Percentiles rank a stretch among this genome's conserved stretches.
phyloP scores from a whole-genome alignment of 2,888 invertebrate genomes.

The Idaea straminata region DNA sequence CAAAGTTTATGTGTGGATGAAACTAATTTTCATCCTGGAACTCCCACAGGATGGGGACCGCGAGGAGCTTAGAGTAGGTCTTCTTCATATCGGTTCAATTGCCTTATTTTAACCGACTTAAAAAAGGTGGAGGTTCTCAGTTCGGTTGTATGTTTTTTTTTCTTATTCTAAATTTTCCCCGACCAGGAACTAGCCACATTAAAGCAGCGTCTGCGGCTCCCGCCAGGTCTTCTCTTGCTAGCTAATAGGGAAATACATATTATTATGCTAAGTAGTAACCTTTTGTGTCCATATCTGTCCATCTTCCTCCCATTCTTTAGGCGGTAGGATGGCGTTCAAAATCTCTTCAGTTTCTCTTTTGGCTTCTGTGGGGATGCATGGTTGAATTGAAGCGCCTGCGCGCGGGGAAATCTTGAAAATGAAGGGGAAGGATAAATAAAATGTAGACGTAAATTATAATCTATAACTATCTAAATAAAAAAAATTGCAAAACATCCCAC shows the following conservation, averaged over 20 bases:
- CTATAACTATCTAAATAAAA: neutral
- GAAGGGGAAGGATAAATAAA: neutral
- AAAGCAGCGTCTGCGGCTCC: too few relatives aligned
- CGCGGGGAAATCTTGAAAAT: constrained; percentile 51
- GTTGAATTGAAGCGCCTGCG: constrained; percentile 72
- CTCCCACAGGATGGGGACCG: too few relatives aligned
- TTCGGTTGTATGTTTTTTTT: too few relatives aligned
- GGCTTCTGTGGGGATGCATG: constrained; percentile 81
- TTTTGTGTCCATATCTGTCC: constrained; percentile 95
- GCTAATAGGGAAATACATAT: neutral
- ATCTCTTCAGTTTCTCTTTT: constrained; percentile 94
- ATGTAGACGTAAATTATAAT: neutral
- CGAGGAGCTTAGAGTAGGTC: too few relatives aligned
- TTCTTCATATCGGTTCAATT: too few relatives aligned
- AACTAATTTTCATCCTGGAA: too few relatives aligned
- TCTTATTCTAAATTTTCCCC: too few relatives aligned
- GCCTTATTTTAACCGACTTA: too few relatives aligned
- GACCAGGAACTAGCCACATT: too few relatives aligned
- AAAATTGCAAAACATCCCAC: too few relatives aligned
- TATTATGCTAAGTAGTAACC: constrained; percentile 54
- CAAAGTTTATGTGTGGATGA: too few relatives aligned
- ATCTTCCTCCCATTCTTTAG: constrained; percentile 96
- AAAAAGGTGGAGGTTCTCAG: too few relatives aligned
- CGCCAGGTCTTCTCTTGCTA: neutral
- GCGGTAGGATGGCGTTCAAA: constrained; percentile 94